Conservation (phyloP, 2,113 vertebrate genomes). For the Typhlomys cinereus region DNA sequence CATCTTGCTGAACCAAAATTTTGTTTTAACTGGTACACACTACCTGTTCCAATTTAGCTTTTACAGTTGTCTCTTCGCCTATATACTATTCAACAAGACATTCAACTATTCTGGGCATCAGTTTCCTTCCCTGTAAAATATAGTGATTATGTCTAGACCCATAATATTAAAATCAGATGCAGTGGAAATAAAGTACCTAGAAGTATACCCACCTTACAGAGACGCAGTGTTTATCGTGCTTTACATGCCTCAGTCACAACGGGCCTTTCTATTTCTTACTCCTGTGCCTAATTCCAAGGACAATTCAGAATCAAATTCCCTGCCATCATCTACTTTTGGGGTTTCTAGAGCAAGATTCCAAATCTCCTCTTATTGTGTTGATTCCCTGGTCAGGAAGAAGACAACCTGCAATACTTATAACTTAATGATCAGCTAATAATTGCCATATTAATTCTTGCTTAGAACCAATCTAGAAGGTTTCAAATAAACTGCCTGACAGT, state of each 20-base stretch:
- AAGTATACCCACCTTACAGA: neutral
- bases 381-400: slow-evolving; percentile 18
- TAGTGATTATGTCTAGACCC: neutral
- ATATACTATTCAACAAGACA: slow-evolving; percentile 33
- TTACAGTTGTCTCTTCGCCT: neutral
- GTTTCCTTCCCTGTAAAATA: slow-evolving; percentile 35
- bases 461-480: neutral
- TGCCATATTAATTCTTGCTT: slow-evolving; percentile 1
- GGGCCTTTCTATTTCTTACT: neutral
- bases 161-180: slow-evolving; percentile 77
- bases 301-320: slow-evolving; percentile 2
- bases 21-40: neutral
- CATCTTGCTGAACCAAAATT: neutral
- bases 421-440: slow-evolving; percentile 35
- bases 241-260: neutral
- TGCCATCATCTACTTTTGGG: slow-evolving; percentile 19
- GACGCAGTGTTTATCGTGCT: neutral
- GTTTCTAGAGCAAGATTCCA: neutral
- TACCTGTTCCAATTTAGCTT: slow-evolving; percentile 38
- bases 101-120: neutral
- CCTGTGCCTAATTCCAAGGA: neutral
- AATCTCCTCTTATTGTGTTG: slow-evolving; percentile 15
- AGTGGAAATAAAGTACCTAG: neutral
- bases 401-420: slow-evolving; percentile 2
- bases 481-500: neutral